These are phyloP conservation scores for Drosophila jambulina DNA, from an alignment of 1,140 invertebrate genomes.

Conservation along the genomic window DNA sequence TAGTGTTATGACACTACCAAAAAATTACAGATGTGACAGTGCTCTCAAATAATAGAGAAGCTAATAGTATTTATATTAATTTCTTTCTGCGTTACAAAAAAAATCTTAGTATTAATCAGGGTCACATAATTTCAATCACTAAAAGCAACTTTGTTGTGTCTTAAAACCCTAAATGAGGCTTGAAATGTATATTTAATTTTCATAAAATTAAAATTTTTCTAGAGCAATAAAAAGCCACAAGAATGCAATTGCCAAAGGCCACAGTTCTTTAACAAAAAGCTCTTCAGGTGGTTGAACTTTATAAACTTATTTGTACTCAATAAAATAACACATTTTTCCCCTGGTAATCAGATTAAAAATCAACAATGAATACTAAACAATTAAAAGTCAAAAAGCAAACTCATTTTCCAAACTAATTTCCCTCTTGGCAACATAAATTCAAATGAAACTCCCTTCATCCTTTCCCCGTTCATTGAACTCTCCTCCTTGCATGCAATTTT, in stretches of 20 bases:
- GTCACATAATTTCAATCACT: no score
- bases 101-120: no score
- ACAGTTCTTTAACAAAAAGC: background rate
- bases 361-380: background rate
- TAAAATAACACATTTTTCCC: background rate
- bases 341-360: background rate
- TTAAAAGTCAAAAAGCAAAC: background rate
- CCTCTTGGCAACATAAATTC: background rate
- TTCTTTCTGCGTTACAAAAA: no score
- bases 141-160: no score
- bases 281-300: background rate
- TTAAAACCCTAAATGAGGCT: background rate
- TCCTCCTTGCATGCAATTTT: background rate
- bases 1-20: no score
- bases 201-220: background rate
- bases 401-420: background rate
- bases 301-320: background rate
- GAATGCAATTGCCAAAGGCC: background rate
- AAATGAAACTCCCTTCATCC: no score
- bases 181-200: background rate
- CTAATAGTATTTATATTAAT: no score
- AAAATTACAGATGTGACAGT: no score
- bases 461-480: slow-evolving; percentile 2
- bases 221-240: background rate
- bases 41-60: no score